Evolutionary conservation across 2,113 vertebrate genomes (phyloP), one percentile per base, ranked within the genome.

Genomic region (Coracopsis vasa): DNA sequence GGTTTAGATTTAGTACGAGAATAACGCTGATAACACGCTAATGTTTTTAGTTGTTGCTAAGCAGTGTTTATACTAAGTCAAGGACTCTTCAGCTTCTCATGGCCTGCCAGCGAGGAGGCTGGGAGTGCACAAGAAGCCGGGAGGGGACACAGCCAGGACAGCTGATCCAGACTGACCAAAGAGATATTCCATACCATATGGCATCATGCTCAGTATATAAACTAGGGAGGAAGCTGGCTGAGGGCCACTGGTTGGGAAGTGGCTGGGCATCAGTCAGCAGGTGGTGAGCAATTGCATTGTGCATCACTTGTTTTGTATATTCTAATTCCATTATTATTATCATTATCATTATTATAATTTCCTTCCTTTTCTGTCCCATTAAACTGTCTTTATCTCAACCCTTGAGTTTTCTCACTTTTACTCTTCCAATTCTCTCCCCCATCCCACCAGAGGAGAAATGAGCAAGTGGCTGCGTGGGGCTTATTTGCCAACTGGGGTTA

Each of bases 341-440:
- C 7, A 0, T 48, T 18, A 1, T 27, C 14, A 0, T 33, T 41
- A 1, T 39, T 28, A 1, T 11, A 41, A 3, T 44, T 74, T 6
- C 15, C 20, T 86, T 53, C 14, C 35, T 74, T 61, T 86, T 27
- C 27, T 48, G 10, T 80, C 47, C 27, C 53, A 42, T 5, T 80
- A 31, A 48, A 37, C 10, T 28, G 6, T 41, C 60, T 60, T 51
- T 74, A 48, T 35, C 33, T 72, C 47, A 69, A 42, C 27, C 11
- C 53, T 42, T 24, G 45, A 54, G 10, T 42, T 27, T 80, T 74
- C 24, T 48, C 27, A 62, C 7, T 69, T 37, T 37, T 9, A 37
- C 47, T 33, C 27, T 81, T 47, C 28, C 0, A 0, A 11, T 67
- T 45, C 39, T 67, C 29, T 80, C n/a, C n/a, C 16, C 25, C 39